phyloP scores from a whole-genome alignment of 2,113 vertebrate genomes.

The Heloderma charlesbogerti region DNA sequence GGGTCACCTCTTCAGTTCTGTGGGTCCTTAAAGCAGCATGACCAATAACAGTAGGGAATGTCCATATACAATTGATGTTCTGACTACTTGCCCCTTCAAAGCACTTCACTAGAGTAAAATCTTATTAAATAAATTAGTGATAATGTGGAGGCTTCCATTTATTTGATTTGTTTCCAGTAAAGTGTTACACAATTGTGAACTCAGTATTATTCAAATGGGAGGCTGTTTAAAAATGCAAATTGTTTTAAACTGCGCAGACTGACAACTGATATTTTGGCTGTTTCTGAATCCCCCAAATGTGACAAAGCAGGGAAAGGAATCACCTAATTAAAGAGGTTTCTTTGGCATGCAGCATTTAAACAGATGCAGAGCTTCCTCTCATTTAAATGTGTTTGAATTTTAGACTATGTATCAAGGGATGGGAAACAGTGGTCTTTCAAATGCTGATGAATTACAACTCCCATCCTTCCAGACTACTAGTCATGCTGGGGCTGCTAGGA shows the following conservation, averaged over 20 bases:
- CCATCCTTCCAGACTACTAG: neutral
- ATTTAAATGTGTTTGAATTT: neutral
- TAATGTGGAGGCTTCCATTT: neutral
- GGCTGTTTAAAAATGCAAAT: neutral
- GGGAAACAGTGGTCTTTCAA: neutral
- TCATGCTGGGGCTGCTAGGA: neutral
- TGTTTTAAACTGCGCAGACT: neutral
- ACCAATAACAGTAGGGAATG: neutral
- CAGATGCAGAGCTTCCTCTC: neutral
- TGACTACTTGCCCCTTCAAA: neutral
- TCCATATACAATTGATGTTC: neutral
- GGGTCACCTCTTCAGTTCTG: neutral
- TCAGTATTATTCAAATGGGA: neutral
- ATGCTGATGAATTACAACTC: neutral
- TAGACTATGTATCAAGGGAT: neutral
- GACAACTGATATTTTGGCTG: neutral
- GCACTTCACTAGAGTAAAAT: neutral
- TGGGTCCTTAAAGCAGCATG: neutral
- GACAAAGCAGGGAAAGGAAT: neutral
- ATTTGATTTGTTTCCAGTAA: slow-evolving; percentile 4
- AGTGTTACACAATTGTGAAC: neutral
- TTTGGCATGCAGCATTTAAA: neutral
- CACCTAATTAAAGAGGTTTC: neutral
- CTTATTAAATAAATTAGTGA: neutral
- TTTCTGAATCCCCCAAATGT: neutral